Percentiles rank a stretch among this genome's conserved stretches.
Conservation (phyloP, 2,888 invertebrate species). For the Deilephila elpenor region DNA sequence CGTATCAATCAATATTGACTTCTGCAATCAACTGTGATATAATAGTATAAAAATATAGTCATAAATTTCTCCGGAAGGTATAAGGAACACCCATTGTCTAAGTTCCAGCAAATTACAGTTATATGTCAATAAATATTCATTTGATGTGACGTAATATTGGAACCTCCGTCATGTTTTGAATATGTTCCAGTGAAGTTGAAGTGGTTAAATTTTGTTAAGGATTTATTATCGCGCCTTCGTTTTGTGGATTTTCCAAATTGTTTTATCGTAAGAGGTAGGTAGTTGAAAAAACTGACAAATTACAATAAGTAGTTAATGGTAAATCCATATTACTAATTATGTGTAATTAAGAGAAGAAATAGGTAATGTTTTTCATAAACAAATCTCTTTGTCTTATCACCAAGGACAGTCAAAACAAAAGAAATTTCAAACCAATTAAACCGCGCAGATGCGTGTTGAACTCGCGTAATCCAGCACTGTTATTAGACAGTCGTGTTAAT, state of each 20-base stretch:
- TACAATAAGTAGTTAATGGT: too few species aligned
- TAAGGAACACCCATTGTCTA: constrained; percentile 52
- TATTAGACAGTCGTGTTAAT: constrained; percentile 11
- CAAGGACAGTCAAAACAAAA: background rate
- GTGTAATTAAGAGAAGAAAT: too few species aligned
- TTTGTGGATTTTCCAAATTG: too few species aligned
- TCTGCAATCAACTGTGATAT: background rate
- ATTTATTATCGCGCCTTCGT: too few species aligned
- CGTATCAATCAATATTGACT: background rate
- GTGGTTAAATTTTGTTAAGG: too few species aligned
- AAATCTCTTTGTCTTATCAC: background rate
- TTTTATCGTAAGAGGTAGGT: too few species aligned
- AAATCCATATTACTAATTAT: too few species aligned
- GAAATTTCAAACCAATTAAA: constrained; percentile 3
- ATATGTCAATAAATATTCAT: constrained; percentile 50
- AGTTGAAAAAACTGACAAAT: too few species aligned
- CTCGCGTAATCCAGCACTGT: background rate
- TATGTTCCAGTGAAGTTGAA: too few species aligned
- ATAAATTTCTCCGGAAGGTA: background rate
- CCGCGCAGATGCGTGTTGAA: background rate
- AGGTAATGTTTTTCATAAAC: background rate
- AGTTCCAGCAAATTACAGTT: constrained; percentile 53
- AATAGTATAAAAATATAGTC: background rate
- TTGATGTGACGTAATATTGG: constrained; percentile 10
- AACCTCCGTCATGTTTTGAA: background rate